phyloP scores from a whole-genome alignment of 2,797 vertebrate species.

The Centropyge bicolor region DNA sequence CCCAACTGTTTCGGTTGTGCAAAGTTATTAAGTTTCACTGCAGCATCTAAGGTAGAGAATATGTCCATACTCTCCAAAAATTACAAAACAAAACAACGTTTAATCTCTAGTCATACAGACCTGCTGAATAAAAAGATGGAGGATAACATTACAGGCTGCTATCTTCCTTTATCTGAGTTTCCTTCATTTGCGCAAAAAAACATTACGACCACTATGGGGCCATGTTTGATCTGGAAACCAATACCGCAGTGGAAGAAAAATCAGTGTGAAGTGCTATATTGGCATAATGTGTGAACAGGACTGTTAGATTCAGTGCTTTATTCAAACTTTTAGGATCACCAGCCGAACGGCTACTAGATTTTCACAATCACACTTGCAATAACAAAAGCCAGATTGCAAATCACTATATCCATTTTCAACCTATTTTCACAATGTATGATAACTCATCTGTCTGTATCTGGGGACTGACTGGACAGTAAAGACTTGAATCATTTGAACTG shows the following conservation, averaged over 20 bases:
- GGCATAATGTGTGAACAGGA: not conserved
- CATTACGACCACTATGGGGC: not conserved
- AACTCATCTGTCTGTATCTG: not conserved
- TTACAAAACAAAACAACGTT: not conserved
- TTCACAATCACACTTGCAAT: not conserved
- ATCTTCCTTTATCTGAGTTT: not conserved
- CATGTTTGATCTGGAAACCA: not conserved
- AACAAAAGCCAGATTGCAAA: not conserved
- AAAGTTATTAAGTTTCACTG: slow-evolving; percentile 9
- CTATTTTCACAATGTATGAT: not conserved
- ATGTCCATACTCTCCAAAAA: not conserved
- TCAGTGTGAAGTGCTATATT: not conserved
- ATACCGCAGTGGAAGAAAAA: not conserved
- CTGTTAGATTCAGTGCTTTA: not conserved
- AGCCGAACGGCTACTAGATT: not conserved
- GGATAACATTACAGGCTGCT: not conserved
- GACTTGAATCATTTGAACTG: not conserved
- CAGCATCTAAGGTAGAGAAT: not conserved
- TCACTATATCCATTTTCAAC: not conserved
- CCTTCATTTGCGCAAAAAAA: not conserved
- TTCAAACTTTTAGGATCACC: not conserved
- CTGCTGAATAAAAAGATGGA: not conserved
- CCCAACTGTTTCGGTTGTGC: not conserved
- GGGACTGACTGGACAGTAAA: not conserved
- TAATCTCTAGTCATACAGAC: not conserved